A percentile compares a stretch with the other conserved stretches of the same genome.
These are phyloP conservation scores for Ptilonorhynchus violaceus DNA, from an alignment of 2,113 vertebrate genomes.

Conservation along the genomic window DNA sequence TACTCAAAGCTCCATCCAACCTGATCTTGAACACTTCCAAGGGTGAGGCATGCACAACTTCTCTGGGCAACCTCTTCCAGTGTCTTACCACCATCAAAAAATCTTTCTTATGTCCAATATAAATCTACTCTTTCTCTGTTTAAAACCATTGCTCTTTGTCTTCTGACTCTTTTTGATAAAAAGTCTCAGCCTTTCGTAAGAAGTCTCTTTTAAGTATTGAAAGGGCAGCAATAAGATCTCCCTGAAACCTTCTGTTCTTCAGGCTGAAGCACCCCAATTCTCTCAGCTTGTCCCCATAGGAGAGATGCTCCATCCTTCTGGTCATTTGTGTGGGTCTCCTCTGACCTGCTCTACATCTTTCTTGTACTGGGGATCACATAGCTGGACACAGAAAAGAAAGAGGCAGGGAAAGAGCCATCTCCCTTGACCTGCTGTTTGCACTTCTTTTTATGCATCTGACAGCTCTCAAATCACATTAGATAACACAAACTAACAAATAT, in stretches of 20 bases:
- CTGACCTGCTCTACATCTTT: not conserved
- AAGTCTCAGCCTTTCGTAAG: not conserved
- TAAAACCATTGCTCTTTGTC: not conserved
- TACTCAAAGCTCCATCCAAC: not conserved
- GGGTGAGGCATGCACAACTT: not conserved
- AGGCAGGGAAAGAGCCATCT: not conserved
- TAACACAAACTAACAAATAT: not conserved
- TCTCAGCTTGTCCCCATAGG: not conserved
- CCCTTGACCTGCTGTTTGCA: not conserved
- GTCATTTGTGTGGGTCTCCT: not conserved
- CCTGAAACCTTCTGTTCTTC: not conserved
- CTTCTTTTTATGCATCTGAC: not conserved
- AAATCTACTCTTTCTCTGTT: not conserved
- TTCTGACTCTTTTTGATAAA: not conserved
- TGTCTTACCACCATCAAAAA: too few relatives aligned
- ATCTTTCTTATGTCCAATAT: not conserved
- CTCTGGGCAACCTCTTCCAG: not conserved
- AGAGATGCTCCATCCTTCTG: not conserved
- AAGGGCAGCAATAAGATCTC: not conserved
- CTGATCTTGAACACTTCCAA: not conserved
- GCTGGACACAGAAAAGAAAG: not conserved
- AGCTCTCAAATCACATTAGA: not conserved
- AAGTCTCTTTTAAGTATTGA: not conserved
- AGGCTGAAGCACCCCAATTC: not conserved
- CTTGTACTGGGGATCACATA: not conserved